These are phyloP conservation scores for Stratiomys singularior DNA, from an alignment of 2,888 invertebrate genomes.

Conservation along the genomic window DNA sequence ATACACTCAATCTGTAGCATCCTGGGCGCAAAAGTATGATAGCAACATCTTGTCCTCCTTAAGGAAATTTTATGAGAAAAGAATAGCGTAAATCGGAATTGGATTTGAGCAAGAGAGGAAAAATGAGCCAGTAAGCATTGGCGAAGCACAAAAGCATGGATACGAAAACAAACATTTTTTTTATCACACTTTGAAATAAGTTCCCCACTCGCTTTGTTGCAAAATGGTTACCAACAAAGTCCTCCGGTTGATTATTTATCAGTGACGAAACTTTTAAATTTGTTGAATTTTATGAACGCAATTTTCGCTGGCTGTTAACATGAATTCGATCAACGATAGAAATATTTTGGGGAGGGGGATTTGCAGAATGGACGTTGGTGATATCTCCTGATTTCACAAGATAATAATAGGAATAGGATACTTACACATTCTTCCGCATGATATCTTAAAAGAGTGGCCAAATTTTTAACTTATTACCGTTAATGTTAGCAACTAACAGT, in stretches of 20 bases:
- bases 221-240: not conserved
- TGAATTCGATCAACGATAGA: slow-evolving; percentile 3
- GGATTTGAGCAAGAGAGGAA: not conserved
- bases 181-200: slow-evolving; percentile 28
- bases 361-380: no score
- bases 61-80: slow-evolving; percentile 34
- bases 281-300: slow-evolving; percentile 32
- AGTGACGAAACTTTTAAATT: slow-evolving; percentile 26
- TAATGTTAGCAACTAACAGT: no score
- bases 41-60: slow-evolving; percentile 33
- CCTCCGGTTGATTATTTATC: slow-evolving; percentile 34
- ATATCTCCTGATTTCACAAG: no score
- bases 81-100: slow-evolving; percentile 43
- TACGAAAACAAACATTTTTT: slow-evolving; percentile 15
- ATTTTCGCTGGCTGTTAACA: slow-evolving; percentile 26
- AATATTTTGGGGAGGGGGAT: not conserved
- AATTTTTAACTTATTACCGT: no score
- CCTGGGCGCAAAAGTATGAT: not conserved
- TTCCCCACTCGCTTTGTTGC: not conserved
- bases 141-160: not conserved
- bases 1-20: slow-evolving; percentile 16
- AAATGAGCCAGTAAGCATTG: not conserved
- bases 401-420: no score
- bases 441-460: no score
- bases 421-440: no score